Evolutionary conservation across 2,113 vertebrate species (phyloP).

Genomic region (Chamaea fasciata): DNA sequence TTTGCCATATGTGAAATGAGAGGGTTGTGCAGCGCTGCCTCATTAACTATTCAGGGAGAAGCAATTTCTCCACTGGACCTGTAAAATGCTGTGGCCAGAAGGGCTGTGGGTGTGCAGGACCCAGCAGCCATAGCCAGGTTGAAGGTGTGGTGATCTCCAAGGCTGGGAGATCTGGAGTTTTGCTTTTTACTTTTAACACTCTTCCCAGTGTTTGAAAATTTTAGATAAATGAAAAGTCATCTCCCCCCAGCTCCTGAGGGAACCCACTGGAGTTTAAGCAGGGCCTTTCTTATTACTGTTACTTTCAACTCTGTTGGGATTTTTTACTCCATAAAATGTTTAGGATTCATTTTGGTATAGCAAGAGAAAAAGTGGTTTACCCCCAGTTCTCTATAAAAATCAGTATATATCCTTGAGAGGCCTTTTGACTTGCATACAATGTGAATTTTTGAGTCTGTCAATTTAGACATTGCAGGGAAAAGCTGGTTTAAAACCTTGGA

Average conservation of each 20-base stretch:
- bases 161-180: not conserved
- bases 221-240: not conserved
- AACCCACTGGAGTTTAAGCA: not conserved
- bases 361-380: not conserved
- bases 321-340: not conserved
- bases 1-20: constrained; percentile 5
- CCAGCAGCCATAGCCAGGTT: not conserved
- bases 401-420: not conserved
- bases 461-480: not conserved
- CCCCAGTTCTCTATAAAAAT: not conserved
- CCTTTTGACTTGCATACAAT: not conserved
- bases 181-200: not conserved
- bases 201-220: not conserved
- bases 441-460: not conserved
- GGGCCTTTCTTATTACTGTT: not conserved
- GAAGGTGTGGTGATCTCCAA: not conserved
- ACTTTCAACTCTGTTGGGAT: not conserved
- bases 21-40: not conserved
- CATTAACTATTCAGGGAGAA: not conserved
- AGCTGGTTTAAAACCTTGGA: not conserved
- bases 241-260: not conserved
- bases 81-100: not conserved
- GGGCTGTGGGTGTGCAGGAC: not conserved
- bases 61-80: not conserved
- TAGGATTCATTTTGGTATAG: not conserved